Conservation (phyloP, 2,888 invertebrate genomes). For the Anoplius nigerrimus region DNA sequence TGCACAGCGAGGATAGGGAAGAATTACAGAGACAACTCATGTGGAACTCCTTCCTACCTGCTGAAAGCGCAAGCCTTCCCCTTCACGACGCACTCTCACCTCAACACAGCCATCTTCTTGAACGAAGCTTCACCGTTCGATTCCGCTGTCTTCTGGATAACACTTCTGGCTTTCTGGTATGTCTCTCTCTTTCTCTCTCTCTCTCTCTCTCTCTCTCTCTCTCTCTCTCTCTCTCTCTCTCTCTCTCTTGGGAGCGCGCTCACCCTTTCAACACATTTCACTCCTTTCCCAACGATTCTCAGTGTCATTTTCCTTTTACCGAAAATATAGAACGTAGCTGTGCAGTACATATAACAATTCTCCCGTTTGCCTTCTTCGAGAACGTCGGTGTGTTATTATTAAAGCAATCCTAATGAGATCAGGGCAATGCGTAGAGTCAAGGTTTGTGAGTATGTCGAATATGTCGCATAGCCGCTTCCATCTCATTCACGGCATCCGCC, state of each 20-base stretch:
- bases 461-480: constrained; percentile 2
- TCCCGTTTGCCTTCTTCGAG: too few species aligned
- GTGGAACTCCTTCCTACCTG: constrained; percentile 95
- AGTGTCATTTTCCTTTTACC: too few species aligned
- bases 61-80: constrained; percentile 85
- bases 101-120: constrained; percentile 92
- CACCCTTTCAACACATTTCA: too few species aligned
- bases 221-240: too few species aligned
- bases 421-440: neutral
- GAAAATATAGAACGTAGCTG: too few species aligned
- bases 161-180: constrained; percentile 98
- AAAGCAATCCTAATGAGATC: too few species aligned
- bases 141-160: constrained; percentile 99
- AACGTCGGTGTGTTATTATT: too few species aligned
- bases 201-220: too few species aligned
- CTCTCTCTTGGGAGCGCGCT: too few species aligned
- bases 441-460: constrained; percentile 2
- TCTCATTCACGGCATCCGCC: constrained; percentile 34
- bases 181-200: constrained; percentile 62
- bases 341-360: too few species aligned
- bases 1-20: constrained; percentile 99
- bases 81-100: constrained; percentile 92
- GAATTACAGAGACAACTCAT: constrained; percentile 95
- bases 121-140: constrained; percentile 98
- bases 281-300: too few species aligned